These are phyloP conservation scores for Platyscapa corneri DNA, from an alignment of 1,140 invertebrate genomes.

Conservation along the genomic window DNA sequence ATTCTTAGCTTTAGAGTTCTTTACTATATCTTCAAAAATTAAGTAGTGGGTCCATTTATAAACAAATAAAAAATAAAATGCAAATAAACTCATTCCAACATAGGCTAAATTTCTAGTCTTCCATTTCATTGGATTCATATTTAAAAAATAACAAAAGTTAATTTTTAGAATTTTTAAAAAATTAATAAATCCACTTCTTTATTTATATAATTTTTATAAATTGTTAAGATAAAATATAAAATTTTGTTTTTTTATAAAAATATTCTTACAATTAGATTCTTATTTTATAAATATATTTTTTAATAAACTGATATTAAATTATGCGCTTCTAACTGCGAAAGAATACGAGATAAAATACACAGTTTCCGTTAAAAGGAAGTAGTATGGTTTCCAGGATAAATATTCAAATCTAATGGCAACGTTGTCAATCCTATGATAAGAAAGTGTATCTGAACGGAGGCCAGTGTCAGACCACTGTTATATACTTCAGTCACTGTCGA, in stretches of 20 bases:
- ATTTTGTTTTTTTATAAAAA: no score
- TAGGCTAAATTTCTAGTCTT: constrained; percentile 63
- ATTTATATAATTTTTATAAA: background rate
- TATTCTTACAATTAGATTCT: no score
- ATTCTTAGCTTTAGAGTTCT: constrained; percentile 75
- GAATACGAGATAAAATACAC: constrained; percentile 7
- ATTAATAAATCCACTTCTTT: background rate
- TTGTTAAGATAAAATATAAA: no score
- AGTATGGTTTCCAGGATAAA: constrained; percentile 12
- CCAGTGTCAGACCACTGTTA: background rate
- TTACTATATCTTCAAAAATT: constrained; percentile 69
- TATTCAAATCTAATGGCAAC: background rate
- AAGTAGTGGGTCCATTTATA: constrained; percentile 65
- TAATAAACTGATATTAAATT: background rate
- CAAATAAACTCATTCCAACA: constrained; percentile 27
- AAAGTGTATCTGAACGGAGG: background rate
- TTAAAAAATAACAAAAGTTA: constrained; percentile 45
- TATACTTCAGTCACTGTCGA: background rate
- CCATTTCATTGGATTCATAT: constrained; percentile 72
- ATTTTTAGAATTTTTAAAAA: background rate
- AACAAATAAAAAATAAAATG: constrained; percentile 58
- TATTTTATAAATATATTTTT: no score
- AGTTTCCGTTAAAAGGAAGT: constrained; percentile 30
- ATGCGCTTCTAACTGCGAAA: background rate
- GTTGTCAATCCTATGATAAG: constrained; percentile 9